Conservation (phyloP, 2,888 invertebrate species). For the Theretra japonica region DNA sequence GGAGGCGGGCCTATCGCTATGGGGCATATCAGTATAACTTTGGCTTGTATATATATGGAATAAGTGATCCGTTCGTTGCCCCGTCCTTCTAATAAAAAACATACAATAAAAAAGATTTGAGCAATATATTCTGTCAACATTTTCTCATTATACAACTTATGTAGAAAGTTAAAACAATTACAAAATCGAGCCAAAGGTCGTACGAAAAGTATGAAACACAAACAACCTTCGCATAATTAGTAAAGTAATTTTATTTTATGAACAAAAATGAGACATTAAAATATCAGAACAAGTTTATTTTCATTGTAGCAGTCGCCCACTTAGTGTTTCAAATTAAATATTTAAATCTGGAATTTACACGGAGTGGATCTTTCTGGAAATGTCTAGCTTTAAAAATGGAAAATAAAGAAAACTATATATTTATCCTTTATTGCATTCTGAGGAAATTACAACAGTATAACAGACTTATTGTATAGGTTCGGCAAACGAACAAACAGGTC, state of each 20-base stretch:
- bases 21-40: too few relatives aligned
- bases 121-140: neutral
- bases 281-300: slow-evolving; percentile 21
- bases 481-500: too few relatives aligned
- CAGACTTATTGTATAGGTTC: too few relatives aligned
- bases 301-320: slow-evolving; percentile 23
- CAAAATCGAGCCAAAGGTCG: slow-evolving; percentile 10
- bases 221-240: slow-evolving; percentile 25
- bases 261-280: slow-evolving; percentile 22
- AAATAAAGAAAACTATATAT: neutral
- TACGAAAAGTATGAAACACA: slow-evolving; percentile 14
- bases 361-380: neutral
- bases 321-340: slow-evolving; percentile 34
- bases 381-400: neutral
- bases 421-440: neutral
- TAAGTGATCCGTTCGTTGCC: too few relatives aligned
- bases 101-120: neutral
- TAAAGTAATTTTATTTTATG: slow-evolving; percentile 23
- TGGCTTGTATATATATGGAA: too few relatives aligned
- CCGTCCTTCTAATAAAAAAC: too few relatives aligned
- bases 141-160: slow-evolving; percentile 3
- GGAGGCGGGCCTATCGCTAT: too few relatives aligned
- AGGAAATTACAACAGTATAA: neutral
- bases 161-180: slow-evolving; percentile 7
- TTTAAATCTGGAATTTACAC: slow-evolving; percentile 6